Base-by-base conservation (phyloP, 2,888 invertebrate genomes). In the Crematogaster levior region DNA sequence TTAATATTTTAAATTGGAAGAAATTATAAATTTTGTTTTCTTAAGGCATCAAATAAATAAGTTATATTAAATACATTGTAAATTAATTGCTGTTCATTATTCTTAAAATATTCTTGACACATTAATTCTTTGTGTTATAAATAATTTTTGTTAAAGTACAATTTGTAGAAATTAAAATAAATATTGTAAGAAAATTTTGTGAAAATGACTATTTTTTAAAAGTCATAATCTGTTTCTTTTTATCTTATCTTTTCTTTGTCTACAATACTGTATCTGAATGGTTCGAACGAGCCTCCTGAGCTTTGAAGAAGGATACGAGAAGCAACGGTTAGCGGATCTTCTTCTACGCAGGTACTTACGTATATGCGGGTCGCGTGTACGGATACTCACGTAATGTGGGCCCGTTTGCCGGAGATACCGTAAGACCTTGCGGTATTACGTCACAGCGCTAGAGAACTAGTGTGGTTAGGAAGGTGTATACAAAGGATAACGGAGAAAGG, bases 381-480 rank as follows among this genome's bases (percentile, higher is more conserved):
- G 88, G 85, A 86, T 81, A 89, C 90, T 93, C 93, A 94, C 94
- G 94, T 94, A 94, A 94, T 94, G 92, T 94, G 93, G 94, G 93
- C 93, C 93, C 93, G 93, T 92, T 75, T 93, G 92, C 91, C 90
- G 89, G 92, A 93, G 93, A 91, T 94, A 94, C 94, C 94, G 94
- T 92, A 94, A 93, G 92, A 91, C 91, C 91, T 90, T 88, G 86
- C 87, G 43, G 43, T 77, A 91, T 94, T 93, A 94, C 93, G 93
- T 94, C 94, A 94, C 90, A 82, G 82, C 82, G 85, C 86, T 85
- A 85, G 85, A 77, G 77, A 84, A 90, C 82, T 85, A 84, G 72
- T 82, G 70, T 84, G 84, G 88, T 85, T 86, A 81, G 70, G 53
- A 68, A 68, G 77, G 30, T 34, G 43, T 18, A n/a, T n/a, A 77